A percentile compares a stretch with the other conserved stretches of the same genome.
Conservation (phyloP, 1,140 invertebrate species). For the Drosophila quadrilineata region DNA sequence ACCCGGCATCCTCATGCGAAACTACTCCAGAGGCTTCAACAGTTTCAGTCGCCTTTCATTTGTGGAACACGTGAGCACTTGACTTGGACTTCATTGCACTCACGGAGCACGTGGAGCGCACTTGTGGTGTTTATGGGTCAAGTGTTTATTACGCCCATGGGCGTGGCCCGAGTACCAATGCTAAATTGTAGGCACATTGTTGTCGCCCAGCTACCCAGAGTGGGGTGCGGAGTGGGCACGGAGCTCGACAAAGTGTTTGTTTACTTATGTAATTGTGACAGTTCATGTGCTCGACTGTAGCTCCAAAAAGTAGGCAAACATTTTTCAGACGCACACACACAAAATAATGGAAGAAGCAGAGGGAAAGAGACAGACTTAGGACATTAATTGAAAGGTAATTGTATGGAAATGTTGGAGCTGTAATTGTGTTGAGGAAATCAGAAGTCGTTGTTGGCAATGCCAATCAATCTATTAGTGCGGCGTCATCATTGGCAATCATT, state of each 20-base stretch:
- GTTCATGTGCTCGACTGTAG: conserved; percentile 15
- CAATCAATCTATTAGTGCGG: conserved; percentile 37
- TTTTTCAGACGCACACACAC: conserved; percentile 22
- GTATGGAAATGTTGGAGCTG: conserved; percentile 32
- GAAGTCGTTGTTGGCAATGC: background rate
- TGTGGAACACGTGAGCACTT: conserved; percentile 71
- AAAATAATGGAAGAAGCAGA: too few species aligned
- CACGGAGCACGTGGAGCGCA: conserved; percentile 58
- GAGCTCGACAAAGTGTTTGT: conserved; percentile 55
- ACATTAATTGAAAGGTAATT: conserved; percentile 63
- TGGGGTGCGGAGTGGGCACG: conserved; percentile 14
- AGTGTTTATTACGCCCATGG: conserved; percentile 74
- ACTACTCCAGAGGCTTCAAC: too few species aligned
- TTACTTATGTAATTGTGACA: conserved; percentile 76
- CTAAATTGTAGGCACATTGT: conserved; percentile 76
- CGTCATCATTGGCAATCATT: conserved; percentile 19
- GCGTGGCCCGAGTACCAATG: conserved; percentile 48
- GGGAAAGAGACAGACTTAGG: background rate
- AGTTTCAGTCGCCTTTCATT: too few species aligned
- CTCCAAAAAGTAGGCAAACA: conserved; percentile 29
- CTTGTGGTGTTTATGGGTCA: conserved; percentile 73
- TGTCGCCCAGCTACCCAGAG: too few species aligned
- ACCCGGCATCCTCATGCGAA: conserved; percentile 23
- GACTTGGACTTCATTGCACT: conserved; percentile 76
- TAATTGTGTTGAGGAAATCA: conserved; percentile 20